A percentile compares a stretch with the other conserved stretches of the same genome.
These are phyloP conservation scores for Polietes domitor DNA, from an alignment of 2,888 invertebrate species.

Conservation along the genomic window DNA sequence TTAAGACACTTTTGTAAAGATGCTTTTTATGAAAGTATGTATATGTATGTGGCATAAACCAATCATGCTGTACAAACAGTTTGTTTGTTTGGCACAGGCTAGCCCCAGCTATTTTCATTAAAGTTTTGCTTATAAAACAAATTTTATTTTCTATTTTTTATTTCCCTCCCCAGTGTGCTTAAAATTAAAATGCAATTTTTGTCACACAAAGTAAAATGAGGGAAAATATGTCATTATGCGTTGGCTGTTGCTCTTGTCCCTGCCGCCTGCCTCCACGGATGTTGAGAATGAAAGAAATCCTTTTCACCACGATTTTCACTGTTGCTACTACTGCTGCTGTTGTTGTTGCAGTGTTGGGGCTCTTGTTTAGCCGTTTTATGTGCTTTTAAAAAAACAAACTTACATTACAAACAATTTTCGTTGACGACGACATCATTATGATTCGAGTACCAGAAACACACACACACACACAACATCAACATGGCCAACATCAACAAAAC, in stretches of 20 bases:
- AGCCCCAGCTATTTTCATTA: neutral
- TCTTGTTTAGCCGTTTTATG: constrained; percentile 47
- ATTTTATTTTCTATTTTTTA: neutral
- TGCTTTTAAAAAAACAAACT: constrained; percentile 52
- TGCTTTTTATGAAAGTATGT: neutral
- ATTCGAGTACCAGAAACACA: neutral
- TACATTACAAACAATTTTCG: constrained; percentile 34
- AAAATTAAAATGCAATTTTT: constrained; percentile 50
- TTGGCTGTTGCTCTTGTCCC: neutral
- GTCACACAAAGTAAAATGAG: constrained; percentile 38
- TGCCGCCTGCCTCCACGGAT: neutral
- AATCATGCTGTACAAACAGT: neutral
- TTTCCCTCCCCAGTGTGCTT: constrained; percentile 33
- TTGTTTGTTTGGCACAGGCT: neutral
- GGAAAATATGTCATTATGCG: constrained; percentile 55
- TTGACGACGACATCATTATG: constrained; percentile 44
- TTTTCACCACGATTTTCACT: constrained; percentile 10
- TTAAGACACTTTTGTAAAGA: neutral
- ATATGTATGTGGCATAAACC: neutral
- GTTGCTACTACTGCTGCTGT: too few species aligned
- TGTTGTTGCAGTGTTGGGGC: too few species aligned
- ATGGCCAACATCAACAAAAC: neutral
- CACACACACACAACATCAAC: neutral
- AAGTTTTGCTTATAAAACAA: neutral
- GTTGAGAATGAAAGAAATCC: neutral